Evolutionary conservation across 2,888 invertebrate genomes (phyloP).

Genomic region (Chrysopilus asiliformis): DNA sequence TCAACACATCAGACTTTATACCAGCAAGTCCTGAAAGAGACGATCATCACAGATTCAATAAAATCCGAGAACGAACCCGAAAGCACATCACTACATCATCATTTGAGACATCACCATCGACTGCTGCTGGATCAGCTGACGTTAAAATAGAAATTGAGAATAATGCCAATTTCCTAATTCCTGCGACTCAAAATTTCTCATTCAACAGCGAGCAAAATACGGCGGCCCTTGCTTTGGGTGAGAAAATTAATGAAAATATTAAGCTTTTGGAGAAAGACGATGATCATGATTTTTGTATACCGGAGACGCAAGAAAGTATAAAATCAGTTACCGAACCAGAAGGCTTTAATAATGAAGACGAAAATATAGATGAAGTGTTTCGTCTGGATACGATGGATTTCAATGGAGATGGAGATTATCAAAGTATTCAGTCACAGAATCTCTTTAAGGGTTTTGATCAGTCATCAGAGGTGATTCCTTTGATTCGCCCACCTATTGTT

Average conservation of each 20-base stretch:
- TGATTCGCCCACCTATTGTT: neutral
- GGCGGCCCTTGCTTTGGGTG: too few species aligned
- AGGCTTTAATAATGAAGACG: conserved; percentile 1
- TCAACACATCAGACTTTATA: too few species aligned
- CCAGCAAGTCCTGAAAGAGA: conserved; percentile 3
- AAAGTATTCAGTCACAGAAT: conserved; percentile 14
- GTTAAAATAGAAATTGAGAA: too few species aligned
- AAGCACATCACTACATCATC: too few species aligned
- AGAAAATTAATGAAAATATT: too few species aligned
- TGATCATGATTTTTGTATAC: conserved; percentile 22
- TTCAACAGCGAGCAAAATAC: too few species aligned
- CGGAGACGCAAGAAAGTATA: conserved; percentile 22
- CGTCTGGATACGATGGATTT: conserved; percentile 22
- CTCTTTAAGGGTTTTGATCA: conserved; percentile 1
- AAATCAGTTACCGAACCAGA: conserved; percentile 7
- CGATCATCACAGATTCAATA: conserved; percentile 6
- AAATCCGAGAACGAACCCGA: conserved; percentile 1
- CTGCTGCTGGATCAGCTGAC: too few species aligned
- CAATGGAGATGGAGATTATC: conserved; percentile 14
- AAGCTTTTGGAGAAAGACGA: conserved; percentile 11
- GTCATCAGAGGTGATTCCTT: too few species aligned
- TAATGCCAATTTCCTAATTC: too few species aligned
- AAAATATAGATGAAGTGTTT: conserved; percentile 16
- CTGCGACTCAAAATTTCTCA: too few species aligned
- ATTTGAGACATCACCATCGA: too few species aligned